Evolutionary conservation across 2,888 invertebrate genomes (phyloP).

Genomic region (Dione vanillae): DNA sequence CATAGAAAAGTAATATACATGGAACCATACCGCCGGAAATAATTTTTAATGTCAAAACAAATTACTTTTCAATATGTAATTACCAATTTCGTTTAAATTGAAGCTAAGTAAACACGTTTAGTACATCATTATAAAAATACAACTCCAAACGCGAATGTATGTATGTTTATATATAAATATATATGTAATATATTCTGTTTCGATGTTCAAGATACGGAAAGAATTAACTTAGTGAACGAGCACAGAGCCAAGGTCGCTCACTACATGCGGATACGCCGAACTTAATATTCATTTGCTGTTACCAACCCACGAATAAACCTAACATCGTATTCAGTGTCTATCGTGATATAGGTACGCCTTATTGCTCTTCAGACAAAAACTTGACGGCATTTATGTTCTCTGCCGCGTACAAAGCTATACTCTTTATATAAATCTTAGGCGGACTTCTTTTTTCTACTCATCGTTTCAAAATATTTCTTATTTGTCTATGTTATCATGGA

Average conservation of each 20-base stretch:
- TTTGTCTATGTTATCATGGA: background rate
- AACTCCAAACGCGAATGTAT: background rate
- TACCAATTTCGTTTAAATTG: slow-evolving; percentile 8
- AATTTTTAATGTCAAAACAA: slow-evolving; percentile 43
- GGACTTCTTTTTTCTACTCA: background rate
- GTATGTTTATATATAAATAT: slow-evolving; percentile 18
- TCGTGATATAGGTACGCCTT: slow-evolving; percentile 44
- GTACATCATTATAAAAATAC: background rate
- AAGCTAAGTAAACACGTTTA: slow-evolving; percentile 26
- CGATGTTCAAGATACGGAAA: slow-evolving; percentile 74
- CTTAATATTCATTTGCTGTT: slow-evolving; percentile 68
- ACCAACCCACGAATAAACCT: slow-evolving; percentile 60
- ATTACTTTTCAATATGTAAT: slow-evolving; percentile 20
- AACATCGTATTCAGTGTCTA: slow-evolving; percentile 44
- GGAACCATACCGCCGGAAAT: slow-evolving; percentile 46
- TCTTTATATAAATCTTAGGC: background rate
- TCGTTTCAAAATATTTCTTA: no score
- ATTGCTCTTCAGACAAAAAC: slow-evolving; percentile 43
- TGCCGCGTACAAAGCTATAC: background rate
- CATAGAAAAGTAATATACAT: slow-evolving; percentile 44
- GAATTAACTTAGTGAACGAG: slow-evolving; percentile 73
- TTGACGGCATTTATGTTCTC: slow-evolving; percentile 26
- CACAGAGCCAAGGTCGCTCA: slow-evolving; percentile 66
- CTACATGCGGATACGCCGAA: slow-evolving; percentile 72
- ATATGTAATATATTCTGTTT: slow-evolving; percentile 53